Conservation (phyloP, 1,140 invertebrate genomes). For the Rhagoletis pomonella region DNA sequence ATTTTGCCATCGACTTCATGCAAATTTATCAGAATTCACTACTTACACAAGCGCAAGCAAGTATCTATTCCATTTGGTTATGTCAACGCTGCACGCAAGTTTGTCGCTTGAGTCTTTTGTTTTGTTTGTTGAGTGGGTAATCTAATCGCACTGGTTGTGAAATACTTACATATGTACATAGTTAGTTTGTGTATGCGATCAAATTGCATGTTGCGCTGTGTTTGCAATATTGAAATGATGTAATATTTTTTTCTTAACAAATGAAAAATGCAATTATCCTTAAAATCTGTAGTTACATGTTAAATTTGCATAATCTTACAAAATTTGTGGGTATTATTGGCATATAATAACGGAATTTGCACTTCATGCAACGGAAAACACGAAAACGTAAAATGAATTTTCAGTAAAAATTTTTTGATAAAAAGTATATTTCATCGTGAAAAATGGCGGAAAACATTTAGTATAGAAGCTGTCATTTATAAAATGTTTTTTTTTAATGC, state of each 20-base stretch:
- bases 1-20: background rate
- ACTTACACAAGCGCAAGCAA: background rate
- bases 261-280: background rate
- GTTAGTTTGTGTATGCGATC: background rate
- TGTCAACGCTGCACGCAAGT: slow-evolving; percentile 1
- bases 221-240: slow-evolving; percentile 18
- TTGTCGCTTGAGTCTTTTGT: slow-evolving; percentile 17
- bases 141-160: background rate
- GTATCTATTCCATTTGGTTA: background rate
- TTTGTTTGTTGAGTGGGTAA: slow-evolving; percentile 25
- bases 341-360: background rate
- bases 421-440: no score
- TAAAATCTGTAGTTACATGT: background rate
- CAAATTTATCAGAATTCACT: background rate
- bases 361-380: background rate
- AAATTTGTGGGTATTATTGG: background rate
- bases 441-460: no score
- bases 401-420: no score
- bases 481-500: no score
- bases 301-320: slow-evolving; percentile 8
- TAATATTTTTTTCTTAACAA: background rate
- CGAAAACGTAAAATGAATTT: no score
- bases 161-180: background rate
- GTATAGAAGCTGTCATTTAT: no score
- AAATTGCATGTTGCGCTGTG: background rate